phyloP scores from a whole-genome alignment of 2,113 vertebrate genomes.

The Neotragus moschatus region DNA sequence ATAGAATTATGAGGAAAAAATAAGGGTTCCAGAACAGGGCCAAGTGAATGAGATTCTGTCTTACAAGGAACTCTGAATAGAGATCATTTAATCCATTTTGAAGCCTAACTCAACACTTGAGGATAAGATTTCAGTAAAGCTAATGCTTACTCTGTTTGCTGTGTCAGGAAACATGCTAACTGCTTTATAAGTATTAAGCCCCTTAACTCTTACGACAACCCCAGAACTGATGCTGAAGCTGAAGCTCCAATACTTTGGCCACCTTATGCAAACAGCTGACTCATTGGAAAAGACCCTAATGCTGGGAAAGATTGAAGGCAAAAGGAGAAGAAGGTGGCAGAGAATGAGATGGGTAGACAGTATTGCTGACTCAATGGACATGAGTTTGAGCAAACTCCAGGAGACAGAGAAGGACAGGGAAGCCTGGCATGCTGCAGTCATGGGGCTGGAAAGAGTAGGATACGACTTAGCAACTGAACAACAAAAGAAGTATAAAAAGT shows the following conservation, averaged over 20 bases:
- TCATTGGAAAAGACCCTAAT: neutral
- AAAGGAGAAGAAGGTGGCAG: neutral
- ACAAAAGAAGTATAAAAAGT: neutral
- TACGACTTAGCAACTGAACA: neutral
- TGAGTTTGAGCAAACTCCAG: neutral
- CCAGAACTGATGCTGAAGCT: neutral
- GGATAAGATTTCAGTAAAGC: neutral
- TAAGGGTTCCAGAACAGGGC: neutral
- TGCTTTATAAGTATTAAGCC: neutral
- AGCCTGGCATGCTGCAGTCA: neutral
- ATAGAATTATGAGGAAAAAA: neutral
- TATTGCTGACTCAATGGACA: neutral
- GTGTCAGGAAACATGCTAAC: neutral
- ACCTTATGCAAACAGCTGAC: neutral
- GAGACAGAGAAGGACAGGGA: neutral
- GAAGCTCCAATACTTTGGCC: neutral
- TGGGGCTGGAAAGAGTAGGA: accelerated
- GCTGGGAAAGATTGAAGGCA: neutral
- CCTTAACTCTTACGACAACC: neutral
- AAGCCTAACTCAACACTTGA: neutral
- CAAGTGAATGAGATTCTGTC: neutral
- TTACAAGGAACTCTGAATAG: neutral
- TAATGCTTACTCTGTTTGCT: neutral
- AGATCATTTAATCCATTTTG: neutral
- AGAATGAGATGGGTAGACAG: neutral